Evolutionary conservation across 2,797 vertebrate genomes (phyloP).

Genomic region (Trachurus trachurus): DNA sequence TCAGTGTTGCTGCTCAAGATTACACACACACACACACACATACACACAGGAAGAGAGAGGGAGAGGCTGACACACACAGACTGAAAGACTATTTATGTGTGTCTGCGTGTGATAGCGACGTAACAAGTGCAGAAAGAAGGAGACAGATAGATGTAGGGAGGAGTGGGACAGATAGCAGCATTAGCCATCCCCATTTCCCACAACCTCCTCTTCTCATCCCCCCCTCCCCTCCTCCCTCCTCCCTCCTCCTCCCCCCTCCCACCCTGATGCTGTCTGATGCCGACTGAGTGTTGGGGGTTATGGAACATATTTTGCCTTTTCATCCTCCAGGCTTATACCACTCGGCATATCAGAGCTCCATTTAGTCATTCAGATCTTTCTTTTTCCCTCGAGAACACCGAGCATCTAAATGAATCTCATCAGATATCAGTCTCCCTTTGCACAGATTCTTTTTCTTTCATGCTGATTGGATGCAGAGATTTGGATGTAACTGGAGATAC

Average conservation of each 20-base stretch:
- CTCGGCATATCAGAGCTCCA: slow-evolving; percentile 38
- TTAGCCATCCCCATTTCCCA: slow-evolving; percentile 64
- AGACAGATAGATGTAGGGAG: slow-evolving; percentile 54
- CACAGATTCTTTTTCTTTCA: neutral
- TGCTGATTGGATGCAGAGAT: neutral
- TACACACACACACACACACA: slow-evolving; percentile 29
- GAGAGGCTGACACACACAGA: neutral
- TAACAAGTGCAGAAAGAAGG: slow-evolving; percentile 50
- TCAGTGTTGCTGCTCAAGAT: slow-evolving; percentile 59
- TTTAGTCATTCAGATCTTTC: slow-evolving; percentile 32
- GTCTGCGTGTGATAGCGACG: slow-evolving; percentile 51
- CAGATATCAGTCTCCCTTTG: neutral
- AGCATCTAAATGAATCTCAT: slow-evolving; percentile 14
- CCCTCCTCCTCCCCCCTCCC: too few species aligned
- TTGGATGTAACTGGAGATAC: neutral
- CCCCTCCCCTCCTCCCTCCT: too few species aligned
- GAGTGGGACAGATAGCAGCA: slow-evolving; percentile 62
- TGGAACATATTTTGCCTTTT: slow-evolving; percentile 50
- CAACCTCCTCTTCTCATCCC: slow-evolving; percentile 67
- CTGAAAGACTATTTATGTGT: slow-evolving; percentile 41
- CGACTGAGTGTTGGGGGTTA: slow-evolving; percentile 29
- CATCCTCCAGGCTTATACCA: slow-evolving; percentile 42
- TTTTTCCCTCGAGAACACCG: neutral
- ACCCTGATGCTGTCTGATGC: slow-evolving; percentile 49
- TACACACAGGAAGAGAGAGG: neutral